These are phyloP conservation scores for Diloba caeruleocephala DNA, from an alignment of 2,888 invertebrate species.

Conservation along the genomic window DNA sequence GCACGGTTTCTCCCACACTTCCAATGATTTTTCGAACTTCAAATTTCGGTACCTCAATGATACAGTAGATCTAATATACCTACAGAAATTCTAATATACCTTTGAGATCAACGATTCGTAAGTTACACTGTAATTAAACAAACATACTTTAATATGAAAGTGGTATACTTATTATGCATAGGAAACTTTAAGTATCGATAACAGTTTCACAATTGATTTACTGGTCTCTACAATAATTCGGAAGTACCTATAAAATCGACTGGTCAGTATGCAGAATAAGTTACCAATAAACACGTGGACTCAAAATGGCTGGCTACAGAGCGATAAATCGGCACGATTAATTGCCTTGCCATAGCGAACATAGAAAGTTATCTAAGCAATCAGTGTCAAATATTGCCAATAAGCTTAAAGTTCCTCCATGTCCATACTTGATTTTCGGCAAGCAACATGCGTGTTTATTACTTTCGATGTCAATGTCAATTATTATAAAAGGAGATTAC, in stretches of 20 bases:
- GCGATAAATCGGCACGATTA: constrained; percentile 49
- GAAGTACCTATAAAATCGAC: constrained; percentile 43
- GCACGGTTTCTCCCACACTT: too few species aligned
- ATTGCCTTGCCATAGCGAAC: constrained; percentile 40
- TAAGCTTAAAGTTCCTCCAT: constrained; percentile 18
- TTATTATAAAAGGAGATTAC: constrained; percentile 13
- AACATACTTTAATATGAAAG: too few species aligned
- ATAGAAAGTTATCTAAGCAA: constrained; percentile 46
- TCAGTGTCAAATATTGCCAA: constrained; percentile 44
- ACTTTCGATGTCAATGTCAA: constrained; percentile 21
- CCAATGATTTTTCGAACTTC: too few species aligned
- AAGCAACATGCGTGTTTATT: constrained; percentile 32
- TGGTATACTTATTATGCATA: constrained; percentile 5
- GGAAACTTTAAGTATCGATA: constrained; percentile 22
- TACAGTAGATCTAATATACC: too few species aligned
- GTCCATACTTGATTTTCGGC: constrained; percentile 12
- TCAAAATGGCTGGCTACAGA: constrained; percentile 19
- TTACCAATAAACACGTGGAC: constrained; percentile 44
- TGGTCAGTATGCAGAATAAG: constrained; percentile 47
- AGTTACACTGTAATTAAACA: too few species aligned
- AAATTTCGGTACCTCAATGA: too few species aligned
- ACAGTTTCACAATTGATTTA: constrained; percentile 43
- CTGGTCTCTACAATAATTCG: constrained; percentile 39
- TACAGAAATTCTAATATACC: too few species aligned
- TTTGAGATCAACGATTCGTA: too few species aligned